A percentile compares a stretch with the other conserved stretches of the same genome.
Conservation (phyloP, 1,140 invertebrate species). For the Limonius californicus region DNA sequence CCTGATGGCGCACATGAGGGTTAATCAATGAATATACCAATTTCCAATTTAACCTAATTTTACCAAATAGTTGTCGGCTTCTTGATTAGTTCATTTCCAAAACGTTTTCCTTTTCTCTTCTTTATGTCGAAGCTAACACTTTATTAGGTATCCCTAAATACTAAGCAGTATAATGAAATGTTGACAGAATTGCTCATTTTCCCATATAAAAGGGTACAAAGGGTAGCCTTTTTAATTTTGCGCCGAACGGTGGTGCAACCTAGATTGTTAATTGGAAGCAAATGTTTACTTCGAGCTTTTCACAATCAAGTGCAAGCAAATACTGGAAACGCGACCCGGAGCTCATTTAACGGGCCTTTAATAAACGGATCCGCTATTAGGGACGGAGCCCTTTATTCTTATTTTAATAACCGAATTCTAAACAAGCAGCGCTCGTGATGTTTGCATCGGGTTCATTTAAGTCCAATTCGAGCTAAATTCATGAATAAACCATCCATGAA, state of each 20-base stretch:
- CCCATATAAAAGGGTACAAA: too few relatives aligned
- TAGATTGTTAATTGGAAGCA: not conserved
- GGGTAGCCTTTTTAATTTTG: too few relatives aligned
- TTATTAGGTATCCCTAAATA: too few relatives aligned
- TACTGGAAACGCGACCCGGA: not conserved
- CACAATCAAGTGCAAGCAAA: constrained; percentile 3
- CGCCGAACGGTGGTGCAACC: not conserved
- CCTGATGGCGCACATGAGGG: too few relatives aligned
- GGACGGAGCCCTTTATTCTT: not conserved
- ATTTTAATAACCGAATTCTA: not conserved
- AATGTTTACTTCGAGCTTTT: not conserved
- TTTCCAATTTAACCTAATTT: too few relatives aligned
- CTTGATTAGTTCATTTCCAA: too few relatives aligned
- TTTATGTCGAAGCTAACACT: too few relatives aligned
- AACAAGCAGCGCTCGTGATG: not conserved
- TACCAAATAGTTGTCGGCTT: too few relatives aligned
- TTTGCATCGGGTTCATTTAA: not conserved
- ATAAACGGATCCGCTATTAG: not conserved
- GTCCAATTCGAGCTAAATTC: not conserved
- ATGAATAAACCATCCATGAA: constrained; percentile 13
- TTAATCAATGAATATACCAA: too few relatives aligned
- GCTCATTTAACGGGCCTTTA: not conserved
- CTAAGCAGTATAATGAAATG: too few relatives aligned
- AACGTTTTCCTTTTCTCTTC: too few relatives aligned
- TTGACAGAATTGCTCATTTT: too few relatives aligned